Conservation (phyloP, 2,113 vertebrate species). For the Columba livia region DNA sequence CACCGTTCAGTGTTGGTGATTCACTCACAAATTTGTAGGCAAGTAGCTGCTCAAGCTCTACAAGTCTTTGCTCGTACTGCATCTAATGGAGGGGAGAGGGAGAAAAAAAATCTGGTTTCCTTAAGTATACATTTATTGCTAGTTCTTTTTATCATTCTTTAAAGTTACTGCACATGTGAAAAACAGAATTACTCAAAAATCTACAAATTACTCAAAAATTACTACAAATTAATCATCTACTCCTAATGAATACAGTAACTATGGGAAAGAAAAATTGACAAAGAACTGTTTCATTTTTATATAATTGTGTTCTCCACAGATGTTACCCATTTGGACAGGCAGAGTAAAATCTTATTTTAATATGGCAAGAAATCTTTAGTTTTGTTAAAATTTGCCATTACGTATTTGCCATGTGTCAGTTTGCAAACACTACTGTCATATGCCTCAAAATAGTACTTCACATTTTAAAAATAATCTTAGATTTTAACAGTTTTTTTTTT, state of each 20-base stretch:
- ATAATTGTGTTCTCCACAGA: background rate
- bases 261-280: background rate
- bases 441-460: background rate
- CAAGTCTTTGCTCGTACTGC: constrained; percentile 88
- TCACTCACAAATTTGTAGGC: constrained; percentile 59
- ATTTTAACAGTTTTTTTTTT: background rate
- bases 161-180: background rate
- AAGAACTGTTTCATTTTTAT: background rate
- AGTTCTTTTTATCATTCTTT: background rate
- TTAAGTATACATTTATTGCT: background rate
- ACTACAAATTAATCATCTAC: background rate
- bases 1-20: constrained; percentile 16
- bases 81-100: constrained; percentile 72
- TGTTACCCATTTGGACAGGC: background rate
- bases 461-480: background rate
- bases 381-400: background rate
- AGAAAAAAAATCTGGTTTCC: background rate
- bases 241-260: background rate
- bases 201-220: background rate
- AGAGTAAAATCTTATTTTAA: background rate
- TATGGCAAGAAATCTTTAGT: background rate
- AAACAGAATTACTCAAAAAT: background rate
- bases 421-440: background rate
- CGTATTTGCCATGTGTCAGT: background rate
- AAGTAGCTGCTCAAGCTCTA: constrained; percentile 84